Evolutionary conservation across 2,888 invertebrate species (phyloP), one percentile per base, ranked within the genome.

Genomic region (Smittia sp.): DNA sequence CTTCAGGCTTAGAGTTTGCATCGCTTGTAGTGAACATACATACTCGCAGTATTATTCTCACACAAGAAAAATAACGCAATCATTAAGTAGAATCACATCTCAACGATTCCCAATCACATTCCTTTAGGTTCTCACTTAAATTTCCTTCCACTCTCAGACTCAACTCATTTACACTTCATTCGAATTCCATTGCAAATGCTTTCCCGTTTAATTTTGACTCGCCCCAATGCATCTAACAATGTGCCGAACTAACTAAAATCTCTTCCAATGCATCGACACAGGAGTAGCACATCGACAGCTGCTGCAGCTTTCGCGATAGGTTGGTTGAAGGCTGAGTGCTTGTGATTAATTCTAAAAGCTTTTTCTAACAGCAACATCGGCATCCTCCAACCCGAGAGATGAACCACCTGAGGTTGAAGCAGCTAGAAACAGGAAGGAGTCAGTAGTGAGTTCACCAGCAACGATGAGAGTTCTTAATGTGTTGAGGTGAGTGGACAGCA

Each of bases 401-500:
- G 80, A 79, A 75, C 81, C 78, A 79, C 80, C 80, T 79, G 81
- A 80, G 74, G 79, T 80, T 52, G 78, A 78, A 75, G 77, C 78
- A 13, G 77, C 78, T 13, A 76, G 80, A 39, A 85, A 89, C 39
- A 85, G 87, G 39, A 87, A 88, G 76, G 92, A 92, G 78, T 90
- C 90, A 7, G 90, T 93, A 58, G 92, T 94, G 80, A 93, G 93
- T 58, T 94, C 94, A 3, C 95, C 95, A n/a, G 94, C 94, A 74
- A 95, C 94, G 0, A 95, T 95, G 94, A 83, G 96, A 75, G 95
- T 95, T 0, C 85, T 96, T 0, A 94, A 94, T 80, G 94, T 96
- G 1, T 84, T 96, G 65, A 87, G 87, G 87, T 86, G 11, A 38
- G 11, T 38, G 38, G 11, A 38, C 6, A 38, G 6, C 11, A 11